phyloP scores from a whole-genome alignment of 2,888 invertebrate species.

The Nomada hirtipes region DNA sequence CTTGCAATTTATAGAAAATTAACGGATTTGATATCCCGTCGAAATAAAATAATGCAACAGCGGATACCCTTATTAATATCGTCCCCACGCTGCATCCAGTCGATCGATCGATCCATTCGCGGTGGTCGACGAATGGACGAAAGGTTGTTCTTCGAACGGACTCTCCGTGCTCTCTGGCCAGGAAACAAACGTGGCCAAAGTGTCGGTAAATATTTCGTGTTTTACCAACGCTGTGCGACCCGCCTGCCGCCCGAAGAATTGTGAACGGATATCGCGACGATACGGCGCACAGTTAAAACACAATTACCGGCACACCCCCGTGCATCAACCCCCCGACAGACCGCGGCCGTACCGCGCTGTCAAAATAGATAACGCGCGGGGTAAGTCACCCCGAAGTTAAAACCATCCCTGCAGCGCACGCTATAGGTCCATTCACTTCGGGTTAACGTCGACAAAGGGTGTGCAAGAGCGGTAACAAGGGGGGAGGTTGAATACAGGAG shows the following conservation, averaged over 20 bases:
- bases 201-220: constrained; percentile 36
- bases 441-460: constrained; percentile 82
- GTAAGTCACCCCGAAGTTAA: constrained; percentile 83
- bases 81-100: background rate
- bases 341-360: constrained; percentile 83
- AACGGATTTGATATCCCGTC: constrained; percentile 37
- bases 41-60: constrained; percentile 15
- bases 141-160: too few species aligned
- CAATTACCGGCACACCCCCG: constrained; percentile 77
- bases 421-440: constrained; percentile 81
- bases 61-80: background rate
- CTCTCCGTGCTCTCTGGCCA: background rate
- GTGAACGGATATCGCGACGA: constrained; percentile 50
- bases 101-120: background rate
- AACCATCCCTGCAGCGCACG: constrained; percentile 77
- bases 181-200: background rate
- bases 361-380: constrained; percentile 84
- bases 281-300: constrained; percentile 76
- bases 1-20: constrained; percentile 59
- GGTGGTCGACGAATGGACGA: background rate
- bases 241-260: constrained; percentile 10
- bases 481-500: constrained; percentile 51
- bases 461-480: constrained; percentile 53
- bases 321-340: constrained; percentile 75
- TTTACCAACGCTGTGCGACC: too few species aligned